A percentile compares a stretch with the other conserved stretches of the same genome.
phyloP scores from a whole-genome alignment of 1,140 invertebrate species.

The Octopus bimaculoides region DNA sequence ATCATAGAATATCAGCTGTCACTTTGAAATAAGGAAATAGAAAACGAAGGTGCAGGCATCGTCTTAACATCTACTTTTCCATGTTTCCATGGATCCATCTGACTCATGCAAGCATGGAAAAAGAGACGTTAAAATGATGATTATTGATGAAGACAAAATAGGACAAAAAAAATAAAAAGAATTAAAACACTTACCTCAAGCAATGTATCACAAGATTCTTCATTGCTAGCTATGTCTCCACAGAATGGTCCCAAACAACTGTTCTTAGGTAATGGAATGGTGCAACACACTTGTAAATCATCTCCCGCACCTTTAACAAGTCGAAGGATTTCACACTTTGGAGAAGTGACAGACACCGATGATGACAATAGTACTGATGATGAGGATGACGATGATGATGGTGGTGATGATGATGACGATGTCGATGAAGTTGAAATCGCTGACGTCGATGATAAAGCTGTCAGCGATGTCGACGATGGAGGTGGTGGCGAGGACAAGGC shows the following conservation, averaged over 20 bases:
- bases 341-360: background rate
- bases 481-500: background rate
- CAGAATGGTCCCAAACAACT: background rate
- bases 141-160: no score
- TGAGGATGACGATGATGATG: background rate
- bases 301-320: background rate
- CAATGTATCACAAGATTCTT: background rate
- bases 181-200: background rate
- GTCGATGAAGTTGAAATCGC: no score
- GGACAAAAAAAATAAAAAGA: background rate
- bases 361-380: background rate
- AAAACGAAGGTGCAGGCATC: no score
- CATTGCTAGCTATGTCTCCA: background rate
- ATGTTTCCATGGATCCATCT: no score
- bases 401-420: background rate
- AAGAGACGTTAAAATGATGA: no score
- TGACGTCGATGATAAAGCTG: background rate
- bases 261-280: background rate
- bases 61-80: no score
- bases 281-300: background rate
- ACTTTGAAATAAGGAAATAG: no score
- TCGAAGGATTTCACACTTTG: background rate
- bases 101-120: no score
- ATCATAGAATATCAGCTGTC: no score
- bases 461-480: background rate